Evolutionary conservation across 2,797 vertebrate genomes (phyloP).

Genomic region (Fundulus diaphanus): DNA sequence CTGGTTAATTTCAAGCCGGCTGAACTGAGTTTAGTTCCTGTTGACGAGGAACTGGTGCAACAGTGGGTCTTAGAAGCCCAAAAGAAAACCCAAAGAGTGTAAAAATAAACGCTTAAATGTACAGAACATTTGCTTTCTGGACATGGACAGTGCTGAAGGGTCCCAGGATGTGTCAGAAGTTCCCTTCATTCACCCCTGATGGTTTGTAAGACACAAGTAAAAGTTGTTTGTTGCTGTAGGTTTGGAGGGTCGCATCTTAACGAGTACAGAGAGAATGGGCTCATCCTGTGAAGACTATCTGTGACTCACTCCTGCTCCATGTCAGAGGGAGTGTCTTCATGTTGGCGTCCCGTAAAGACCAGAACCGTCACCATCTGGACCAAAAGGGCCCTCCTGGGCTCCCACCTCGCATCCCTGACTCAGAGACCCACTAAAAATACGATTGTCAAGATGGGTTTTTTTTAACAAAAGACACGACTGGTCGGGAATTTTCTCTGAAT

Average conservation of each 20-base stretch:
- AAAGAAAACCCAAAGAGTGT: not conserved
- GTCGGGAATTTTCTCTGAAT: constrained; percentile 41
- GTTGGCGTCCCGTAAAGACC: constrained; percentile 58
- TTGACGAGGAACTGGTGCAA: not conserved
- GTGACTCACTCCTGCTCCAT: constrained; percentile 69
- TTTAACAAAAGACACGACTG: constrained; percentile 66
- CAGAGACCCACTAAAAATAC: constrained; percentile 72
- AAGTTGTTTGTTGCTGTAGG: not conserved
- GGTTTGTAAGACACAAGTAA: not conserved
- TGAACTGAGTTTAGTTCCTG: not conserved
- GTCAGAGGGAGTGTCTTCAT: constrained; percentile 60
- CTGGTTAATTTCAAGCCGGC: not conserved
- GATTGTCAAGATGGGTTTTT: constrained; percentile 76
- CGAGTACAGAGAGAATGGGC: not conserved
- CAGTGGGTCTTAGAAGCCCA: not conserved
- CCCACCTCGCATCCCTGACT: constrained; percentile 50
- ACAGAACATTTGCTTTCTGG: not conserved
- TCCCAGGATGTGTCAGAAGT: no score
- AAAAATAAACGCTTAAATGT: not conserved
- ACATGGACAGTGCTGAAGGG: not conserved
- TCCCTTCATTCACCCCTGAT: not conserved
- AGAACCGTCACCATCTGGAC: constrained; percentile 62
- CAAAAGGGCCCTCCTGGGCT: constrained; percentile 55
- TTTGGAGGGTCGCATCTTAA: no score
- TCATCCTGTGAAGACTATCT: constrained; percentile 3